A percentile compares a stretch with the other conserved stretches of the same genome.
Conservation (phyloP, 2,113 vertebrate species). For the Dascyllus trimaculatus region DNA sequence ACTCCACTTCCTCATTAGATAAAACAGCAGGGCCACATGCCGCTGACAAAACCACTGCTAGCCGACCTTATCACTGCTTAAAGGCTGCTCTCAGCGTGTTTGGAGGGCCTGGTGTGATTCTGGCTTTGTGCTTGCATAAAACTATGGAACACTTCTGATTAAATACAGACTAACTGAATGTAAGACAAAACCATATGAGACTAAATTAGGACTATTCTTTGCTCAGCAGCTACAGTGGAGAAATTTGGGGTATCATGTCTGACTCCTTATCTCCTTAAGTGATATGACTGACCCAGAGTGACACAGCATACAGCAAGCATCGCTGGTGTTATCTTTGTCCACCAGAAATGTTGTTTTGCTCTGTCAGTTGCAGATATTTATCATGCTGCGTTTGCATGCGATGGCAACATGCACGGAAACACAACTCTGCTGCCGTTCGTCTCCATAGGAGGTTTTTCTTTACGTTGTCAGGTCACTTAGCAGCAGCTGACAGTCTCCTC, state of each 20-base stretch:
- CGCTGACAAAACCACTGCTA: not conserved
- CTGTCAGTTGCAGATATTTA: constrained; percentile 41
- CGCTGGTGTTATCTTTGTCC: constrained; percentile 12
- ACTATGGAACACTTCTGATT: not conserved
- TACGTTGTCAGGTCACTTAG: not conserved
- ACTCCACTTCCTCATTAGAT: constrained; percentile 23
- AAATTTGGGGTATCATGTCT: not conserved
- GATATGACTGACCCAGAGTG: not conserved
- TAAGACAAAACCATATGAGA: not conserved
- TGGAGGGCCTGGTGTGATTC: no score
- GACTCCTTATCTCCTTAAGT: not conserved
- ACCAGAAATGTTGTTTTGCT: constrained; percentile 37
- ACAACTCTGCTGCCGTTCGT: not conserved
- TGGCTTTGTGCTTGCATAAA: not conserved
- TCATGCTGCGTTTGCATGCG: constrained; percentile 34
- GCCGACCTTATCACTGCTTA: not conserved
- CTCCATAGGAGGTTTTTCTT: not conserved
- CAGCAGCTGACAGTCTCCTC: not conserved
- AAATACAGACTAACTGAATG: not conserved
- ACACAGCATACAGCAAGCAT: not conserved
- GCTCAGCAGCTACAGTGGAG: not conserved
- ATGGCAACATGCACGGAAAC: not conserved
- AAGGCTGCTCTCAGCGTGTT: not conserved
- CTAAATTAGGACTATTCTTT: not conserved
- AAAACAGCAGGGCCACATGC: constrained; percentile 17